Evolutionary conservation across 2,797 vertebrate genomes (phyloP), one percentile per base, ranked within the genome.

Genomic region (Smutsia gigantea): DNA sequence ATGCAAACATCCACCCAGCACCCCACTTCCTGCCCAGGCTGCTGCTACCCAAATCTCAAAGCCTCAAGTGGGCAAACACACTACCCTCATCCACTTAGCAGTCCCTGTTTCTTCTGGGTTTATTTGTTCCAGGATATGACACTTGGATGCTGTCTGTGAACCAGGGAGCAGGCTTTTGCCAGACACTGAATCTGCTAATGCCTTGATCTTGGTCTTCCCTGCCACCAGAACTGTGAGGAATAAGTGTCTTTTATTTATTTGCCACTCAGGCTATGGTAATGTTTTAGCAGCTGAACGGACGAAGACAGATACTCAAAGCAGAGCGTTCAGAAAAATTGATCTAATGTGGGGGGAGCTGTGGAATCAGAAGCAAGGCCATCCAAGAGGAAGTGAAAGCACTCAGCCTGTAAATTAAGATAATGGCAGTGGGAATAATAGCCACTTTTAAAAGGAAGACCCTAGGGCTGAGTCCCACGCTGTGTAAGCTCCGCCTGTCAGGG

Each of bases 271-370:
- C 34, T 72, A 72, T 49, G 55, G 55, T n/a, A 21, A 15, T 77
- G 23, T 64, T 86, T 72, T n/a, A 64, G 31, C 17, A 81, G 31
- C 14, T 1, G 1, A 59, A 77, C 2, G 9, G 68, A 68, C 42
- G 34, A 88, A 74, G 31, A 71, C 10, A 14, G 39, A 74, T 87
- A 34, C 18, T 83, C 63, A 87, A 95, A 83, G 39, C 23, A 66
- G 64, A 78, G 29, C 63, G 87, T n/a, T 90, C 53, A 53, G 61
- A 84, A 91, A 91, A 77, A 87, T 42, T 72, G 83, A 71, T n/a
- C 42, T 87, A 71, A 49, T 21, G 51, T 63, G 21, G 34, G 51
- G 9, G 46, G 14, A 55, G 31, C 12, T 1, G 8, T 82, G 9
- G 51, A 69, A 82, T 61, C 49, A 71, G 77, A 87, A 87, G 34